A percentile compares a stretch with the other conserved stretches of the same genome.
Conservation (phyloP, 1,140 invertebrate genomes). For the Papilio helenus region DNA sequence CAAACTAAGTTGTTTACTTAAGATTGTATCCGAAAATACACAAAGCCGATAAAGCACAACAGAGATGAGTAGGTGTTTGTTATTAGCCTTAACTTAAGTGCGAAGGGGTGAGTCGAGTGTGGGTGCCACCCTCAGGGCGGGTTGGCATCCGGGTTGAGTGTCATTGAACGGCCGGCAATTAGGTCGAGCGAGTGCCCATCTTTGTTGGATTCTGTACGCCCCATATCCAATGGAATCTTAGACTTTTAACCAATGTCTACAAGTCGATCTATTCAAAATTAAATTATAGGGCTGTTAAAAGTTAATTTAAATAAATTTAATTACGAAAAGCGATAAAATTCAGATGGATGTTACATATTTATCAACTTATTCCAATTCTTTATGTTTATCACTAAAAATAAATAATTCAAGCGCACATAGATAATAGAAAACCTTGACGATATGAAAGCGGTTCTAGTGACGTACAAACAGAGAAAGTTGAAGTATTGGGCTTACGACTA, state of each 20-base stretch:
- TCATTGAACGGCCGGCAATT: slow-evolving; percentile 66
- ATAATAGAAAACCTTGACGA: neutral
- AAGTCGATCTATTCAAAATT: neutral
- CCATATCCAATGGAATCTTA: slow-evolving; percentile 44
- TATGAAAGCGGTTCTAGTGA: neutral
- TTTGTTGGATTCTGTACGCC: slow-evolving; percentile 48
- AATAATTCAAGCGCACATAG: neutral
- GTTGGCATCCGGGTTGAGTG: slow-evolving; percentile 64
- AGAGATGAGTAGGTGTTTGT: slow-evolving; percentile 40
- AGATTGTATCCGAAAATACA: slow-evolving; percentile 18
- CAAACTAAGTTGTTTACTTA: slow-evolving; percentile 3
- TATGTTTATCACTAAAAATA: neutral
- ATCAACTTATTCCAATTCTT: too few relatives aligned
- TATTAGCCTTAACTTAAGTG: slow-evolving; percentile 47
- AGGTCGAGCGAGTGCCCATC: slow-evolving; percentile 58
- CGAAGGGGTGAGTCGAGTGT: slow-evolving; percentile 39
- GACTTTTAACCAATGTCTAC: slow-evolving; percentile 25
- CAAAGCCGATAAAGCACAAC: slow-evolving; percentile 23
- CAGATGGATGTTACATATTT: too few relatives aligned
- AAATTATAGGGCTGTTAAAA: neutral
- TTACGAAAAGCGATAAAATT: neutral
- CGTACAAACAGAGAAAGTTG: neutral
- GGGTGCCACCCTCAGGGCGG: slow-evolving; percentile 43
- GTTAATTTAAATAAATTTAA: neutral
- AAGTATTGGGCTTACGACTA: neutral